Base-by-base conservation (phyloP, 2,888 invertebrate species). In the Eilema caniola region DNA sequence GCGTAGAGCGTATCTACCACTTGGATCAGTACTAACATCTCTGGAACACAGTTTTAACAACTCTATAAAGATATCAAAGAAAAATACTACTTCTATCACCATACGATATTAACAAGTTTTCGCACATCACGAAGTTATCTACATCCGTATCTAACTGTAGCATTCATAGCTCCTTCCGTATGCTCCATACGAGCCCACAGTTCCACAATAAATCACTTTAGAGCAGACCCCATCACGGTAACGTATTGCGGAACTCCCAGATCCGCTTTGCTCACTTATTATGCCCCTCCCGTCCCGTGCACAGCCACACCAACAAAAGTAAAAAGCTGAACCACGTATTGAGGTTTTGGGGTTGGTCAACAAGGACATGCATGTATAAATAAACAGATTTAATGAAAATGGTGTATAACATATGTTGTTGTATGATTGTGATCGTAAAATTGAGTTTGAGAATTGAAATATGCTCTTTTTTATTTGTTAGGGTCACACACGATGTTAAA, bases 321-420 rank as follows among this genome's bases (percentile, higher is more conserved):
- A 77, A 79, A 79, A 78, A 71, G 69, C 65, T 68, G 67, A 78
- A 76, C 77, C 75, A 76, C 69, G 78, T 78, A 86, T 81, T 68
- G 78, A 82, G 86, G 86, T 86, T 83, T 83, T 53, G 80, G 80
- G 85, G 85, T 74, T 84, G 74, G 79, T 69, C 73, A 81, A 83
- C 74, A 84, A 85, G 82, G 83, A 81, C 70, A 73, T 65, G 53
- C 72, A 74, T 72, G 71, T 67, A 73, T 66, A 78, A 23, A 63
- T n/a, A n/a, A 0, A 10, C 53, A 10, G 59, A 63, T 77, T 73
- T 78, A 64, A 67, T 57, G 65, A 72, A 73, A 72, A n/a, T 47
- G 65, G 64, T 76, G 61, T 62, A 78, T 80, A 80, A 80, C 16
- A 75, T 73, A 82, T 78, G 64, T 56, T 62, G 61, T 74, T 61